Percentiles rank a stretch among this genome's conserved stretches.
Conservation (phyloP, 2,797 vertebrate genomes). For the Botia kubotai region DNA sequence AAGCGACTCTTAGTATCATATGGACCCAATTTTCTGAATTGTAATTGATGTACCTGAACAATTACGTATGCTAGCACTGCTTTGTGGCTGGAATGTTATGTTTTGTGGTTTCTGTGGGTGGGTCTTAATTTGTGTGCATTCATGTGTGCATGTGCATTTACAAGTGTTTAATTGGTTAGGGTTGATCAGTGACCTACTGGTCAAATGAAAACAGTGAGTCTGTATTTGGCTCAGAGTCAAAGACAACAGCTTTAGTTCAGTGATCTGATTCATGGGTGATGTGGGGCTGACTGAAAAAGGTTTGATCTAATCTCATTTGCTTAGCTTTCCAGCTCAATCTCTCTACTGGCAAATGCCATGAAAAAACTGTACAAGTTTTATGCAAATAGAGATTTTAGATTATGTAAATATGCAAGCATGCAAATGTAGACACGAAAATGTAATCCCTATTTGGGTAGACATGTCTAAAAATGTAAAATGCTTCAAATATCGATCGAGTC, state of each 20-base stretch:
- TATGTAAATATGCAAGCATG: constrained; percentile 48
- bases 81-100: constrained; percentile 4
- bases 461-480: constrained; percentile 41
- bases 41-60: constrained; percentile 18
- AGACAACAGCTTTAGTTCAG: constrained; percentile 46
- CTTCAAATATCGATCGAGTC: not conserved
- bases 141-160: constrained; percentile 40
- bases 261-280: constrained; percentile 45
- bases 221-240: constrained; percentile 42
- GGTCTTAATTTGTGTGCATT: constrained; percentile 15
- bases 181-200: constrained; percentile 15
- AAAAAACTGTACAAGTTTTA: constrained; percentile 57
- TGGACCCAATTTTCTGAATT: constrained; percentile 13
- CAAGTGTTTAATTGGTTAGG: constrained; percentile 25
- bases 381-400: constrained; percentile 50
- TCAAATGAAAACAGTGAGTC: constrained; percentile 43
- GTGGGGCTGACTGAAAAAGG: constrained; percentile 34
- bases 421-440: constrained; percentile 41
- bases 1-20: constrained; percentile 6
- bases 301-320: constrained; percentile 65
- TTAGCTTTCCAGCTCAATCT: constrained; percentile 67
- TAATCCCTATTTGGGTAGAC: constrained; percentile 32
- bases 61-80: not conserved
- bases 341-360: constrained; percentile 70
- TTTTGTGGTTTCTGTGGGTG: not conserved